Percentiles rank a stretch among this genome's conserved stretches.
Conservation (phyloP, 2,113 vertebrate species). For the Protobothrops mucrosquamatus region DNA sequence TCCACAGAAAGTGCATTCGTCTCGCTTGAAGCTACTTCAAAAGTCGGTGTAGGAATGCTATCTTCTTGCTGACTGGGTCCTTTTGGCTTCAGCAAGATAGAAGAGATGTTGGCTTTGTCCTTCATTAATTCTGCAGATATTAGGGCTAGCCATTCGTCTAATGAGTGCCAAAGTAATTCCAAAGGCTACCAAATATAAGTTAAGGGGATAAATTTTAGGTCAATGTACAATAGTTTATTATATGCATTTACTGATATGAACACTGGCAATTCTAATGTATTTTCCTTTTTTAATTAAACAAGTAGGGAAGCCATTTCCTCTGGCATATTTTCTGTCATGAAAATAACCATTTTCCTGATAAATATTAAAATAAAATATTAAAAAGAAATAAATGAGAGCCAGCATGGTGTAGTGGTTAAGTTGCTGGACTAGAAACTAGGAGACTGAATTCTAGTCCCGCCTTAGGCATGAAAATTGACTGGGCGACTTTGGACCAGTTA, state of each 20-base stretch:
- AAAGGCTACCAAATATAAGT: conserved; percentile 77
- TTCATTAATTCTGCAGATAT: conserved; percentile 93
- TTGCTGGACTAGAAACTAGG: neutral
- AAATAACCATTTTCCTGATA: neutral
- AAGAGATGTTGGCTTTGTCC: conserved; percentile 79
- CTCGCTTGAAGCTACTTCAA: conserved; percentile 54
- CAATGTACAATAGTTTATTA: neutral
- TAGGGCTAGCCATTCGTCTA: conserved; percentile 96
- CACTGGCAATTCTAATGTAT: neutral
- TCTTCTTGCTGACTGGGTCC: conserved; percentile 69
- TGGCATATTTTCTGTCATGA: neutral
- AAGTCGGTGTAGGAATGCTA: conserved; percentile 60
- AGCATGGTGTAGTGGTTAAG: neutral
- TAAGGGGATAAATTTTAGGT: neutral
- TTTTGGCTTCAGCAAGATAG: conserved; percentile 87
- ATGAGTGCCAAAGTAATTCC: conserved; percentile 96
- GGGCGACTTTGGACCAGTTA: neutral
- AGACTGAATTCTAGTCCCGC: neutral
- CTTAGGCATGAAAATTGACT: neutral
- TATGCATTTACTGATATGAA: neutral
- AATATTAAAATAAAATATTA: neutral
- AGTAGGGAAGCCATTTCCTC: neutral
- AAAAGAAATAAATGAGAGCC: neutral
- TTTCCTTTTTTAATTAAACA: neutral
- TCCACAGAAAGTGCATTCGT: conserved; percentile 57